Percentiles rank a stretch among this genome's conserved stretches.
These are phyloP conservation scores for Hedychridium roseum DNA, from an alignment of 2,888 invertebrate species.

Conservation along the genomic window DNA sequence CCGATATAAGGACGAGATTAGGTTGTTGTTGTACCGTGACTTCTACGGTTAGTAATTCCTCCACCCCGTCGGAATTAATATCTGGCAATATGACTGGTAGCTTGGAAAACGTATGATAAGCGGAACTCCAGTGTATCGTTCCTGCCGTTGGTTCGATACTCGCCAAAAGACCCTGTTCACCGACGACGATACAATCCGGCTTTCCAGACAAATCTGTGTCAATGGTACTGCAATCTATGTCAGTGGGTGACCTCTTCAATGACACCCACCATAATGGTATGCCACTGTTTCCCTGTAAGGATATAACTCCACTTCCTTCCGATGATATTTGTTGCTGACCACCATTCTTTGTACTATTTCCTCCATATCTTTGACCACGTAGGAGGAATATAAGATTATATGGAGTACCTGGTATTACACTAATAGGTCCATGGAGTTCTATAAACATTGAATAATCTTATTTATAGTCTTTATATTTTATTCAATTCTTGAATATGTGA, in stretches of 20 bases:
- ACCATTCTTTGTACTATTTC: conserved; percentile 37
- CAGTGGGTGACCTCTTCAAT: conserved; percentile 73
- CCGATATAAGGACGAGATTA: conserved; percentile 73
- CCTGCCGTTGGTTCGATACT: conserved; percentile 72
- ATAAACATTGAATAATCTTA: conserved; percentile 24
- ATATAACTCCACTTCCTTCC: conserved; percentile 73
- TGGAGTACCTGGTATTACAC: conserved; percentile 48
- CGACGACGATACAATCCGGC: conserved; percentile 79
- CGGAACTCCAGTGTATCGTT: conserved; percentile 66
- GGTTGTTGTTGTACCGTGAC: conserved; percentile 49
- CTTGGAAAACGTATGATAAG: conserved; percentile 71
- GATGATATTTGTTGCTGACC: conserved; percentile 56
- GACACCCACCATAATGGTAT: conserved; percentile 78
- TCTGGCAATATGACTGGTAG: conserved; percentile 79
- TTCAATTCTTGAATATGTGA: too few relatives aligned
- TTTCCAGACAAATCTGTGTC: conserved; percentile 78
- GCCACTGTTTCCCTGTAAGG: conserved; percentile 75
- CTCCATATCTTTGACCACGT: conserved; percentile 66
- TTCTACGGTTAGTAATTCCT: conserved; percentile 70
- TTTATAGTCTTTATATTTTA: too few relatives aligned
- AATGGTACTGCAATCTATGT: conserved; percentile 77
- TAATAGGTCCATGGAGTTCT: conserved; percentile 59
- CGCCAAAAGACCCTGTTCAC: conserved; percentile 72
- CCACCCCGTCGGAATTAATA: conserved; percentile 75
- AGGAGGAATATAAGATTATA: conserved; percentile 77